A percentile compares a stretch with the other conserved stretches of the same genome.
phyloP scores from a whole-genome alignment of 2,797 vertebrate genomes.

The Limosa lapponica region DNA sequence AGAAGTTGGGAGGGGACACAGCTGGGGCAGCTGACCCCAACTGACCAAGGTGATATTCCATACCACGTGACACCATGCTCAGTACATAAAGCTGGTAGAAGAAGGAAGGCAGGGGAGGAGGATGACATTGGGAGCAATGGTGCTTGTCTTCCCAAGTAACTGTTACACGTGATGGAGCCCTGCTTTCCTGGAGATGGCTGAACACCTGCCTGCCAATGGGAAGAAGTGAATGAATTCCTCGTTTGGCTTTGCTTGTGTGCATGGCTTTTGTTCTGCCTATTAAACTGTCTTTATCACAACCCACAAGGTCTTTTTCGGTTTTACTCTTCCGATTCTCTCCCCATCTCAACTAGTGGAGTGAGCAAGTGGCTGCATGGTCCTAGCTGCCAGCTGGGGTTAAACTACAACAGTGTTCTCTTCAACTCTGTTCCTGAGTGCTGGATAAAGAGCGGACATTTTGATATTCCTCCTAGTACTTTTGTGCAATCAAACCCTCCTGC shows the following conservation, averaged over 20 bases:
- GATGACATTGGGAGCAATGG: not conserved
- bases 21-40: not conserved
- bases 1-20: not conserved
- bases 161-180: not conserved
- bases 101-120: not conserved
- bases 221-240: not conserved
- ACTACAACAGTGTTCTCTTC: not conserved
- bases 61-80: not conserved
- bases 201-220: not conserved
- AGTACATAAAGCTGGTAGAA: not conserved
- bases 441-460: not conserved
- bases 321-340: not conserved
- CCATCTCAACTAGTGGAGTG: not conserved
- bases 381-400: not conserved
- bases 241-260: not conserved
- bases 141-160: not conserved
- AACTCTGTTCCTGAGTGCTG: not conserved
- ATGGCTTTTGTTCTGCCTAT: not conserved
- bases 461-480: not conserved
- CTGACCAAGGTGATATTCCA: not conserved
- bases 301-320: not conserved
- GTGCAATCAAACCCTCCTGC: not conserved
- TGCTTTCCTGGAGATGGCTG: not conserved
- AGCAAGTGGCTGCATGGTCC: not conserved
- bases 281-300: not conserved